Conservation (phyloP, 2,888 invertebrate genomes). For the Eustalomyia histrio region DNA sequence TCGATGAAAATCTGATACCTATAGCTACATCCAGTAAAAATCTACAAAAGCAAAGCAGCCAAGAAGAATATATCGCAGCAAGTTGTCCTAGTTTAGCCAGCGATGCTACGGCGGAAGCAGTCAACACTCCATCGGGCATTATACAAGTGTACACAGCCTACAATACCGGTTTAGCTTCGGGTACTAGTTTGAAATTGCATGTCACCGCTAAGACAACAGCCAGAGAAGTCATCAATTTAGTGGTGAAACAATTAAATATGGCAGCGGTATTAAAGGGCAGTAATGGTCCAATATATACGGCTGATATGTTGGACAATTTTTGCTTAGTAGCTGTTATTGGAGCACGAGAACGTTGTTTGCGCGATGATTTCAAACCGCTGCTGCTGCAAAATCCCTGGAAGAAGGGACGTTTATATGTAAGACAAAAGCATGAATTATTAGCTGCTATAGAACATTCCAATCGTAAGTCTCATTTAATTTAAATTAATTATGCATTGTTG, state of each 20-base stretch:
- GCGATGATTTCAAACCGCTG: slow-evolving; percentile 96
- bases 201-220: slow-evolving; percentile 96
- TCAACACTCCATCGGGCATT: slow-evolving; percentile 72
- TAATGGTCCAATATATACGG: slow-evolving; percentile 90
- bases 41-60: slow-evolving; percentile 73
- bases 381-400: slow-evolving; percentile 98
- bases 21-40: slow-evolving; percentile 69
- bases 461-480: slow-evolving; percentile 84
- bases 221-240: slow-evolving; percentile 95
- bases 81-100: slow-evolving; percentile 72
- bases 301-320: slow-evolving; percentile 91
- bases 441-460: slow-evolving; percentile 94
- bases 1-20: slow-evolving; percentile 64
- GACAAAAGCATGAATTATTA: slow-evolving; percentile 93
- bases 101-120: slow-evolving; percentile 61
- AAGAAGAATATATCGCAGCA: slow-evolving; percentile 73
- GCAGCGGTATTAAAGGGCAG: slow-evolving; percentile 92
- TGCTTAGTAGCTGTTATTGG: slow-evolving; percentile 98
- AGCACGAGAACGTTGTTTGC: slow-evolving; percentile 93
- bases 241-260: slow-evolving; percentile 97
- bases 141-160: slow-evolving; percentile 96
- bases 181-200: slow-evolving; percentile 95
- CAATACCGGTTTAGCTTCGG: slow-evolving; percentile 94
- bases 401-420: slow-evolving; percentile 94
- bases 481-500: slow-evolving; percentile 30